Conservation (phyloP, 2,888 invertebrate species). For the Diplolepis rosae region DNA sequence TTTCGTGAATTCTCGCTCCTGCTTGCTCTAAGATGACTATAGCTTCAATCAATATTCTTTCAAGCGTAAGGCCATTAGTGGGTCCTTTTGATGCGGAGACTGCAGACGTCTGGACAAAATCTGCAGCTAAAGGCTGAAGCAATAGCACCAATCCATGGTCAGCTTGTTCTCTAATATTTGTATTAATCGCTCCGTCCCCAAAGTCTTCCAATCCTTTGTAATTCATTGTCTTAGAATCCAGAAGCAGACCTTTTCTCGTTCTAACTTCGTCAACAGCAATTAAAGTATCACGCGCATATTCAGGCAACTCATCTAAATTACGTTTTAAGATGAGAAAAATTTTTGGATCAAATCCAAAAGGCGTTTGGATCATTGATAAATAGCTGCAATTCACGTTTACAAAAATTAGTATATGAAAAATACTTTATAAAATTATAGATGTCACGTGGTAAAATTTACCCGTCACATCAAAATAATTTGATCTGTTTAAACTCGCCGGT, state of each 20-base stretch:
- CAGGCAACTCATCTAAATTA: background rate
- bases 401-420: no score
- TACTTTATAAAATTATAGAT: no score
- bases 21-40: constrained; percentile 41
- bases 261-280: no score
- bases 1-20: constrained; percentile 45
- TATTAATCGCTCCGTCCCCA: background rate
- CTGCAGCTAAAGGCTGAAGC: background rate
- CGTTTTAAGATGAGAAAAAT: background rate
- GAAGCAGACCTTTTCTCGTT: no score
- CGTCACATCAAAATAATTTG: no score
- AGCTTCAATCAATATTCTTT: constrained; percentile 45
- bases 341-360: no score
- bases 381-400: no score
- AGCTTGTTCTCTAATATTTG: constrained; percentile 22
- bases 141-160: background rate
- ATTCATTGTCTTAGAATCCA: background rate
- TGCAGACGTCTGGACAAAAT: constrained; percentile 47
- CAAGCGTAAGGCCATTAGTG: constrained; percentile 37
- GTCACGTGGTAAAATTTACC: no score
- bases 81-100: constrained; percentile 47
- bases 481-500: no score
- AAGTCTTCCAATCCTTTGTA: constrained; percentile 36
- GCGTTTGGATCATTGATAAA: no score
- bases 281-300: background rate